Base-by-base conservation (phyloP, 2,888 invertebrate genomes). In the Eudasyphora cyanicolor region DNA sequence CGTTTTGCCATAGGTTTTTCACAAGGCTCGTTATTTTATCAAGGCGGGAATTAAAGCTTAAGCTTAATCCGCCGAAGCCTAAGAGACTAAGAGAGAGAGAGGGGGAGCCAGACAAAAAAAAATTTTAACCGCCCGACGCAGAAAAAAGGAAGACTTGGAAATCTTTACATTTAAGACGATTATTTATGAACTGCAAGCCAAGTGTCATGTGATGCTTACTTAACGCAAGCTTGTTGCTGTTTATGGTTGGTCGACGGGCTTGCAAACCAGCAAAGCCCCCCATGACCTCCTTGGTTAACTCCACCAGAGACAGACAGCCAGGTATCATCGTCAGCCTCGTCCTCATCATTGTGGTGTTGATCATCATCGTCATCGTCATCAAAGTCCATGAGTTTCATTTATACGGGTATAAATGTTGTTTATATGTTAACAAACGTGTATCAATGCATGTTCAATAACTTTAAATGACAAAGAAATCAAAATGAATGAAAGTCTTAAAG, bases 391-490 rank as follows among this genome's bases (percentile, higher is more conserved):
- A 24, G 70, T 84, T 79, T 64, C 79, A 73, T 78, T 84, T 82
- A 84, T 84, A 82, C 84, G 78, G 80, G 82, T 78, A 73, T 80
- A 79, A 80, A 86, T 85, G 86, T 82, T 86, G 84, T 85, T 84
- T 82, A 60, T 82, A 84, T 84, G 84, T 84, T 83, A 86, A 87
- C 84, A 84, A 87, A 87, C 89, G 87, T 90, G 91, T 90, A 87
- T 89, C 90, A 90, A 90, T 89, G 90, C 91, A 88, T 90, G 90
- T 90, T 90, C 90, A 89, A 90, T 89, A 88, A 90, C 88, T 85
- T 64, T 82, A 85, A 85, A 84, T 85, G 82, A 82, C 85, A 85
- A 80, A 85, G 82, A 85, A 80, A 82, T 79, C 85, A 84, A 82
- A 85, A 85, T 85, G 85, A 86, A 86, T 84, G 85, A 85, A 85